Conservation (phyloP, 2,888 invertebrate genomes). For the Synanthedon tipuliformis region DNA sequence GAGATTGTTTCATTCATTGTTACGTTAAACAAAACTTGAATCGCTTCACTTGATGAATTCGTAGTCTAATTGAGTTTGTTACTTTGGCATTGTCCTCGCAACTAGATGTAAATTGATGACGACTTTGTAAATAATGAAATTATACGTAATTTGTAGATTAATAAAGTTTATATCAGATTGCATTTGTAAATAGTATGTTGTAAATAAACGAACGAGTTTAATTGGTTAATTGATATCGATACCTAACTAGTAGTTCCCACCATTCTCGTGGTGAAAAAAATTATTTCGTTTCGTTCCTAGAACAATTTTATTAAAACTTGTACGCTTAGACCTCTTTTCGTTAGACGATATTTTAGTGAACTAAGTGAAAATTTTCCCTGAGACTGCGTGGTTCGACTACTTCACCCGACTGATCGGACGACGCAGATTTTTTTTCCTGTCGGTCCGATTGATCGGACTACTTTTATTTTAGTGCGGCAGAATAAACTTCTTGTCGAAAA, state of each 20-base stretch:
- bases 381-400: too few relatives aligned
- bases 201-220: slow-evolving; percentile 32
- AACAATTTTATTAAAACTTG: slow-evolving; percentile 30
- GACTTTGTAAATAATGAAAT: slow-evolving; percentile 38
- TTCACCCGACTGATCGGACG: too few relatives aligned
- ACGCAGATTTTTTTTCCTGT: too few relatives aligned
- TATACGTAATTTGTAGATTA: slow-evolving; percentile 41
- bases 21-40: not conserved
- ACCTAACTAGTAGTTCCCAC: slow-evolving; percentile 26
- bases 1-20: not conserved
- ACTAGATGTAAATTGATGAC: slow-evolving; percentile 8
- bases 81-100: not conserved
- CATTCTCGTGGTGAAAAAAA: slow-evolving; percentile 46
- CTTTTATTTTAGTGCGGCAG: too few relatives aligned
- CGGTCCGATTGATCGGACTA: too few relatives aligned
- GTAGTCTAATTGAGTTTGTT: not conserved
- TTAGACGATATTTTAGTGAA: not conserved
- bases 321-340: not conserved
- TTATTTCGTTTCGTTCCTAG: slow-evolving; percentile 52
- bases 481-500: too few relatives aligned
- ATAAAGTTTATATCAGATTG: slow-evolving; percentile 44
- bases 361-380: too few relatives aligned
- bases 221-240: slow-evolving; percentile 12
- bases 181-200: slow-evolving; percentile 58
- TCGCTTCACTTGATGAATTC: not conserved